Base-by-base conservation (phyloP, 2,113 vertebrate species). In the Xiphophorus couchianus region DNA sequence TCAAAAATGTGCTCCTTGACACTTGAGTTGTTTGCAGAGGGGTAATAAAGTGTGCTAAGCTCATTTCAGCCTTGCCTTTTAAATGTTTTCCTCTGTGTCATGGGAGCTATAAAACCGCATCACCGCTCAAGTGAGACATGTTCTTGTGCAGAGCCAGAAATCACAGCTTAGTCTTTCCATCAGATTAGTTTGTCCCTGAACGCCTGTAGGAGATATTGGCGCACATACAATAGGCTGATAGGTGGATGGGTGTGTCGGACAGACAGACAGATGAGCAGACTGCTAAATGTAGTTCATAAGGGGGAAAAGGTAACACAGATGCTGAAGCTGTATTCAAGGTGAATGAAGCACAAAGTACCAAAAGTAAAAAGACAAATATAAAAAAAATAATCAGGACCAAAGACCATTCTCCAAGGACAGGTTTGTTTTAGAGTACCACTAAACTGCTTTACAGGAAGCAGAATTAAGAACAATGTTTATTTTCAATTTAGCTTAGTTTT, bases 11-110 rank as follows among this genome's bases (percentile, higher is more conserved):
- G 84, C 82, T 90, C 69, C 78, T 78, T 84, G 84, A 88, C 88
- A 86, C 86, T 90, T 90, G 89, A 88, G 88, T 84, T 91, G 88
- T 86, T 84, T 89, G 89, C 87, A 91, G 85, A 92, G 81, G 87
- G 88, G 82, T 90, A 89, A 92, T 93, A 91, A 92, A 92, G 83
- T 84, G 84, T 84, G 82, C 84, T 83, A 86, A 90, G 88, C 90
- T 87, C 87, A 83, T 89, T 88, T 88, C 89, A 90, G 87, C 80
- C 77, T 71, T 88, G 90, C 84, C 84, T 90, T 91, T 93, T 86
- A 89, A 90, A 90, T 89, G 89, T 89, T 91, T 75, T 67, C 54
- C 79, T 80, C 33, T 65, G 82, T 76, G 77, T 78, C 87, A 69
- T 78, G 89, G 89, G 91, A 92, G 83, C 84, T 67, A 84, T 87